Evolutionary conservation across 2,888 invertebrate species (phyloP).

Genomic region (Eupithecia vulgata): DNA sequence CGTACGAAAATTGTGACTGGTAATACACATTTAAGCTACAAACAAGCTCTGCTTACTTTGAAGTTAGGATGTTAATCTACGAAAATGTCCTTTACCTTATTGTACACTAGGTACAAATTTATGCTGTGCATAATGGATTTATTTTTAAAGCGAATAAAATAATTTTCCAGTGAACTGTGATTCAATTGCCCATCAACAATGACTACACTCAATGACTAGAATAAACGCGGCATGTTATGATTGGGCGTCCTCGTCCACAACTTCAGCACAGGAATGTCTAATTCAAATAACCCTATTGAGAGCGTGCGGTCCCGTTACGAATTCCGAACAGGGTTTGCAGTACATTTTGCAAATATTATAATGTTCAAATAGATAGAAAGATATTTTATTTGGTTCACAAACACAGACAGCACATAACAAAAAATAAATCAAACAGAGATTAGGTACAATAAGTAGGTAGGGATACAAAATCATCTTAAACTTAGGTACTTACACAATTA

Average conservation of each 20-base stretch:
- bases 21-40: too few species aligned
- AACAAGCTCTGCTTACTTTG: too few species aligned
- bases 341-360: constrained; percentile 18
- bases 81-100: background rate
- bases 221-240: constrained; percentile 39
- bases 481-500: too few species aligned
- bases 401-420: too few species aligned
- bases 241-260: constrained; percentile 51
- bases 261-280: constrained; percentile 57
- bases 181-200: background rate
- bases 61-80: background rate
- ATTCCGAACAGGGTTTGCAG: constrained; percentile 46
- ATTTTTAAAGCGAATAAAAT: background rate
- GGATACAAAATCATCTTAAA: too few species aligned
- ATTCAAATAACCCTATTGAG: constrained; percentile 62
- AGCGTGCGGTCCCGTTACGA: constrained; percentile 55
- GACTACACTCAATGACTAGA: constrained; percentile 4
- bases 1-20: too few species aligned
- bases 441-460: too few species aligned
- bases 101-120: background rate
- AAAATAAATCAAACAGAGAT: too few species aligned
- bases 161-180: constrained; percentile 1
- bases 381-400: too few species aligned
- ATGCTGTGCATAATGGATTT: background rate
- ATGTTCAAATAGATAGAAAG: too few species aligned